Conservation (phyloP, 2,113 vertebrate genomes). For the Epinephelus fuscoguttatus region DNA sequence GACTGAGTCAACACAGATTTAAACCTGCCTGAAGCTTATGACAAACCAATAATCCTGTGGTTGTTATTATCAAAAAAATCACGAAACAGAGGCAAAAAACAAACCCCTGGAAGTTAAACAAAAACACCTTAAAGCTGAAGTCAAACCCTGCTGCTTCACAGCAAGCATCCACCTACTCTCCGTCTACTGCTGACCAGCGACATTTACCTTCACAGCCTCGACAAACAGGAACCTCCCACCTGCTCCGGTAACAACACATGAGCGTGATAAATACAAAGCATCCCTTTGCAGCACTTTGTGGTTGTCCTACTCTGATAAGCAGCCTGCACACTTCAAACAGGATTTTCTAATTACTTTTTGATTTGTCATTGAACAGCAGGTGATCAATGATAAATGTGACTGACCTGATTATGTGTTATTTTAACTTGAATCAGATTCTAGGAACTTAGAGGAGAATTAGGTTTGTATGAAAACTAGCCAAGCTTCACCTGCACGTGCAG, state of each 20-base stretch:
- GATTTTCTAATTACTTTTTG: background rate
- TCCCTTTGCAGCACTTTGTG: no score
- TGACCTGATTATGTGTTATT: background rate
- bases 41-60: background rate
- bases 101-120: background rate
- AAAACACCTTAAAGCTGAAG: background rate
- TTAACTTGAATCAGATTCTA: background rate
- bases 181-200: background rate
- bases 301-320: background rate
- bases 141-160: background rate
- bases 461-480: slow-evolving; percentile 5
- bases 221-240: background rate
- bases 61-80: background rate
- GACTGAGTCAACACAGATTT: background rate
- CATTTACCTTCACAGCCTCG: background rate
- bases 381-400: background rate
- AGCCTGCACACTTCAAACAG: background rate
- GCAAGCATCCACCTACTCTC: background rate
- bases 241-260: background rate
- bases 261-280: background rate
- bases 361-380: no score
- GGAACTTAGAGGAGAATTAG: background rate
- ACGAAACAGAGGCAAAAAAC: background rate
- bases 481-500: slow-evolving; percentile 3
- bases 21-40: background rate